Percentiles rank a stretch among this genome's conserved stretches.
phyloP scores from a whole-genome alignment of 1,140 invertebrate genomes.

The Carposina sasakii region DNA sequence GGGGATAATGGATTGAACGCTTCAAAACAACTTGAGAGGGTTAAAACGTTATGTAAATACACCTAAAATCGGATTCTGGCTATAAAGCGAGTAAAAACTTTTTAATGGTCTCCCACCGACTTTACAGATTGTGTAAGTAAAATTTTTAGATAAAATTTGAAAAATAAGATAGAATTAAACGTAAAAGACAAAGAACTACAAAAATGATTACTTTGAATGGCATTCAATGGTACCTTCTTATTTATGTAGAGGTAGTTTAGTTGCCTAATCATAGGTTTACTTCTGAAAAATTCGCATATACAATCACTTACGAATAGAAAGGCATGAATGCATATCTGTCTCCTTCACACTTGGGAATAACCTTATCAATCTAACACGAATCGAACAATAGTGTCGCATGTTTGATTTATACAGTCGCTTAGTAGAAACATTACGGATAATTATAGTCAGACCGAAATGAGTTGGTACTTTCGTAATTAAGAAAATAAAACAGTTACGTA shows the following conservation, averaged over 20 bases:
- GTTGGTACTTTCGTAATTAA: constrained; percentile 47
- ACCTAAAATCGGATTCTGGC: constrained; percentile 43
- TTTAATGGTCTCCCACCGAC: constrained; percentile 32
- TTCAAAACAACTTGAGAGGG: constrained; percentile 38
- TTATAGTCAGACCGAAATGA: constrained; percentile 52
- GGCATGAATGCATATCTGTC: constrained; percentile 57
- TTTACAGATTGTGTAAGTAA: constrained; percentile 27
- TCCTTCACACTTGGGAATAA: constrained; percentile 66
- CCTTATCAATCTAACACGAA: constrained; percentile 71
- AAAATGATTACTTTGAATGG: too few relatives aligned
- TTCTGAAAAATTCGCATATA: constrained; percentile 51
- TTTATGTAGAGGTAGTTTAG: too few relatives aligned
- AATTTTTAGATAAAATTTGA: constrained; percentile 21
- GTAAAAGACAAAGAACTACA: too few relatives aligned
- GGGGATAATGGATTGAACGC: constrained; percentile 39
- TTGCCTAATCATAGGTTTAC: too few relatives aligned
- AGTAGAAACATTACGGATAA: constrained; percentile 71
- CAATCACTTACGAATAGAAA: constrained; percentile 56
- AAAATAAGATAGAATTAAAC: too few relatives aligned
- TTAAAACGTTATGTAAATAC: constrained; percentile 47
- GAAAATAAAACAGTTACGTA: too few relatives aligned
- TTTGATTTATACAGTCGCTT: constrained; percentile 72
- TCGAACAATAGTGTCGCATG: constrained; percentile 70
- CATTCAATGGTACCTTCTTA: too few relatives aligned
- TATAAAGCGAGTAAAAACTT: constrained; percentile 43